Evolutionary conservation across 1,140 invertebrate genomes (phyloP), one percentile per base, ranked within the genome.

Genomic region (Drosophila miranda): DNA sequence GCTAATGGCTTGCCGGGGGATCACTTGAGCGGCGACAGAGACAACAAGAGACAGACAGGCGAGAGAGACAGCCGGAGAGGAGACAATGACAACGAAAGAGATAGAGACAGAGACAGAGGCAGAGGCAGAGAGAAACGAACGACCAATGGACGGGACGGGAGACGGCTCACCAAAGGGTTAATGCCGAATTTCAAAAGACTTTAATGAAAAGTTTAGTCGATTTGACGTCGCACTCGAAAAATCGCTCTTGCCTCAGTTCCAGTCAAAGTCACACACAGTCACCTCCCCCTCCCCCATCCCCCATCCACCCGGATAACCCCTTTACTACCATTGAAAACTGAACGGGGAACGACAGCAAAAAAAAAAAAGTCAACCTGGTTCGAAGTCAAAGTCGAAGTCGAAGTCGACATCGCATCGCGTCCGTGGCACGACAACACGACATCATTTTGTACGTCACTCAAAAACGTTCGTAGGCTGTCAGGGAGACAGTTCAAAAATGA

Each of bases 391-490:
- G 53, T 51, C 48, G 62, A 52, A 28, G 30, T 34, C 30, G 30
- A 38, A 38, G 34, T 38, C 34, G 34, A 38, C 34, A 38, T 38
- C 34, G 34, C 34, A 38, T 13, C 11, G 34, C 34, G 34, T 11
- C 62, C 76, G 79, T 71, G 74, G 76, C 75, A 89, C 79, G 78
- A 89, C 86, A 89, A 78, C 81, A 89, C 86, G 84, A 89, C 86
- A 89, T 81, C 84, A 87, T 78, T 89, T 89, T 89, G 86, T 75
- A 89, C 80, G 86, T 89, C 86, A 89, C 71, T 89, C 82, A 82
- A 81, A 81, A 87, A 68, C 59, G 73, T 78, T 87, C 82, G 81
- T 74, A 72, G 72, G 81, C 80, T 84, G 80, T 84, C 80, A 84
- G 81, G 76, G 73, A 86, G 81, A 81, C 81, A 81, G 81, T 81